Base-by-base conservation (phyloP, 1,140 invertebrate species). In the Ptiloglossa arizonensis region DNA sequence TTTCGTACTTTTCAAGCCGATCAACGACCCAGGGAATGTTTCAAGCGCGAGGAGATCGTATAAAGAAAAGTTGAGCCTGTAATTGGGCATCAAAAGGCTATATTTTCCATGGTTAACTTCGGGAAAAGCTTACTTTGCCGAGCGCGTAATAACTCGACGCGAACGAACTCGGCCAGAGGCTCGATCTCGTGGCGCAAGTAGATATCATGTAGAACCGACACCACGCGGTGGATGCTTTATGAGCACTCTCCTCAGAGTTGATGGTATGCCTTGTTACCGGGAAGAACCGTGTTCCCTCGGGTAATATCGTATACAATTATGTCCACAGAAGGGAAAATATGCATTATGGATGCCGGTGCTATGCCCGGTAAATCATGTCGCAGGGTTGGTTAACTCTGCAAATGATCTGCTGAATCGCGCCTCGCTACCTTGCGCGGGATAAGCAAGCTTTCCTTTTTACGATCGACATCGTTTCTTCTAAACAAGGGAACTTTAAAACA, bases 281-380 rank as follows among this genome's bases (percentile, higher is more conserved):
- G 88, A 83, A 73, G 68, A 79, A 86, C 85, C 87, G 70, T 75
- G 80, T 72, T 91, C 90, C 90, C 90, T 68, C 60, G 90, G 90
- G 90, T 91, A 91, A 91, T 91, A 90, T 90, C 87, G 83, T 86
- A 90, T 90, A 90, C 90, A 90, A 90, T 91, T 91, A 91, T 90
- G 87, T 90, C 88, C 87, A 90, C 88, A 76, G 70, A 87, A 89
- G 84, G 80, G 85, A 88, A 89, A 86, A 67, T 82, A 90, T 90
- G 83, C 89, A 90, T 90, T 90, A 90, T 91, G 87, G 88, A 90
- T 91, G 83, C 72, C 63, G 52, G 41, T 63, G 48, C 50, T 52
- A 44, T 50, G 67, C 75, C 68, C 59, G 74, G 79, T 90, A 90
- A 90, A 89, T 90, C 89, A 89, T 83, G 89, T 90, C 87, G 83